Conservation (phyloP, 2,888 invertebrate genomes). For the Xanthia togata region DNA sequence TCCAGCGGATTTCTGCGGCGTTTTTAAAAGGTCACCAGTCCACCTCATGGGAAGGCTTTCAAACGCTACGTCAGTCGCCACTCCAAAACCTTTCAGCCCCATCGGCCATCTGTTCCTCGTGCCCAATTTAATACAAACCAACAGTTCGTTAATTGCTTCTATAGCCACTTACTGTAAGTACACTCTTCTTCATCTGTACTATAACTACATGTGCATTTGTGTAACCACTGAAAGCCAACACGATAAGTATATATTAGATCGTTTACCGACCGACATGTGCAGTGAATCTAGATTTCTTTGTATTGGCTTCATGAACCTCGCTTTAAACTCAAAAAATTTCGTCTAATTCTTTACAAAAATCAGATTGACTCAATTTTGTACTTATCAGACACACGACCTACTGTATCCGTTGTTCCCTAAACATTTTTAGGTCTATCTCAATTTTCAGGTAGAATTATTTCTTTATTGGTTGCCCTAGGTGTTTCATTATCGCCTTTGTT, state of each 20-base stretch:
- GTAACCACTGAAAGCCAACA: background rate
- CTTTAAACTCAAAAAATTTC: background rate
- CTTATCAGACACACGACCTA: slow-evolving; percentile 18
- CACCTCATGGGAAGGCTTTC: too few species aligned
- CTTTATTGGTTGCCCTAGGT: slow-evolving; percentile 11
- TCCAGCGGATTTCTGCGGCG: too few species aligned
- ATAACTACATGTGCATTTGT: background rate
- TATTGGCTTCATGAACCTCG: background rate
- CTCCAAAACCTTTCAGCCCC: too few species aligned
- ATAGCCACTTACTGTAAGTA: too few species aligned
- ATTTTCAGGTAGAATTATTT: background rate
- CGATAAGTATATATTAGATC: slow-evolving; percentile 16
- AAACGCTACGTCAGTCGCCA: too few species aligned
- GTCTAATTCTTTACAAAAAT: slow-evolving; percentile 23
- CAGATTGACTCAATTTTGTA: slow-evolving; percentile 38
- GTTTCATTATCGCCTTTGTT: slow-evolving; percentile 9
- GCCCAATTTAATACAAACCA: background rate
- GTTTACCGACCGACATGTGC: background rate
- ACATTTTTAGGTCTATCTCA: background rate
- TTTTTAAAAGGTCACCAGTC: too few species aligned
- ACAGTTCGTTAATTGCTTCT: background rate
- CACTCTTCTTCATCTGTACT: background rate
- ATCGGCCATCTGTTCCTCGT: too few species aligned
- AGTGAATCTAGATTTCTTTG: slow-evolving; percentile 1
- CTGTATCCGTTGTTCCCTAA: background rate